Evolutionary conservation across 2,888 invertebrate species (phyloP), one percentile per base, ranked within the genome.

Genomic region (Idaea aversata): DNA sequence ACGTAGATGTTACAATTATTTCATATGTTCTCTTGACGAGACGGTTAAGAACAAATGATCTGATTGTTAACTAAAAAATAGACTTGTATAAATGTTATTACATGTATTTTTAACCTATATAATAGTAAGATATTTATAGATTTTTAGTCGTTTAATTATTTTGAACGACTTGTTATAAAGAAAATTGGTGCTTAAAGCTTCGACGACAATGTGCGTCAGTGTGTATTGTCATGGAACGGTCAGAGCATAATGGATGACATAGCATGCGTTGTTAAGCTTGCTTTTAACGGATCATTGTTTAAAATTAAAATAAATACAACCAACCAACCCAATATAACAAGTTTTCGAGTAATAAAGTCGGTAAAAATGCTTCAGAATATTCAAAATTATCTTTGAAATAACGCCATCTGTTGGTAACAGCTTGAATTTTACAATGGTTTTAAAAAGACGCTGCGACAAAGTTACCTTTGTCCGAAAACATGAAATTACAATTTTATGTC

Each of bases 81-180:
- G 91, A 88, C 90, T 91, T 93, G 92, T 92, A 92, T 90, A 70
- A 92, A 93, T 92, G 91, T 93, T 93, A 91, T 86, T 87, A 92
- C 91, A 86, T 91, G 92, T 93, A 93, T 93, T 93, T 93, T 93
- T 91, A 93, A 93, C 89, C 91, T 91, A 91, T 92, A 91, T 74
- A 87, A 92, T 93, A 92, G 89, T 92, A 92, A 92, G 92, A 92
- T 93, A 92, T 93, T 92, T 93, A 93, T 93, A 92, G 91, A 91
- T 90, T 84, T 92, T 91, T 91, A 89, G 92, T 93, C 92, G 93
- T 93, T 93, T 92, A 92, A 90, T 91, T 92, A 92, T 93, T 93
- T 93, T 90, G 90, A 93, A 93, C 92, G 93, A 92, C 92, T 93
- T 91, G 92, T 93, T 93, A 93, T 91, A 91, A 93, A 90, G 88